Evolutionary conservation across 2,113 vertebrate genomes (phyloP), one percentile per base, ranked within the genome.

Genomic region (Ginglymostoma cirratum): DNA sequence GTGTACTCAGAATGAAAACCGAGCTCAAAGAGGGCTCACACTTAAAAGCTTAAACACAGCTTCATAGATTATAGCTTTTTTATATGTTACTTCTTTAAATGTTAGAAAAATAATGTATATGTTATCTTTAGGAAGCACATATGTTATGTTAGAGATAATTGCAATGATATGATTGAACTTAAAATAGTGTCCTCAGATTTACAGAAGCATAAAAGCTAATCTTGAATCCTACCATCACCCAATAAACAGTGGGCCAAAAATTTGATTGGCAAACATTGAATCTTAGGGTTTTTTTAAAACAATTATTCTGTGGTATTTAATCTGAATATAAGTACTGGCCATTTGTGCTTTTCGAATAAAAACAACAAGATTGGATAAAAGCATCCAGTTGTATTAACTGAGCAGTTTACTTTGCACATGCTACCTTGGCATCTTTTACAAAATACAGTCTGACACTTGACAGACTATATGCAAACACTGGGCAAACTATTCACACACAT

Each of bases 101-200:
- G 94, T 95, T 72, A 72, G 42, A 72, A 95, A 95, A 95, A 95
- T 95, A 72, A 95, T 70, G 69, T 72, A 95, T 94, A 94, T 94
- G n/a, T 67, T 70, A 67, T 72, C 23, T 66, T 24, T 52, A 52
- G 94, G 69, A 52, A 95, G 94, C 42, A 95, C 38, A 45, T n/a
- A 95, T 95, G 52, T 45, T 72, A 23, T 14, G 5, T 76, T 30
- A 72, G 94, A 76, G 38, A 76, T 95, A 94, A 52, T 17, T 72
- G 67, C 30, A 45, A 86, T 61, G 42, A 48, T 70, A 24, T 52
- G 24, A 42, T 72, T 21, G 55, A 94, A 42, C 66, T 70, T 42
- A 69, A 34, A 94, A 69, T 94, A 94, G 5, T 70, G 92, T 69
- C 21, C 45, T 42, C 69, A 38, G 45, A 4, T 52, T 45, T 76